Evolutionary conservation across 2,113 vertebrate genomes (phyloP).

Genomic region (Scartelaos histophorus): DNA sequence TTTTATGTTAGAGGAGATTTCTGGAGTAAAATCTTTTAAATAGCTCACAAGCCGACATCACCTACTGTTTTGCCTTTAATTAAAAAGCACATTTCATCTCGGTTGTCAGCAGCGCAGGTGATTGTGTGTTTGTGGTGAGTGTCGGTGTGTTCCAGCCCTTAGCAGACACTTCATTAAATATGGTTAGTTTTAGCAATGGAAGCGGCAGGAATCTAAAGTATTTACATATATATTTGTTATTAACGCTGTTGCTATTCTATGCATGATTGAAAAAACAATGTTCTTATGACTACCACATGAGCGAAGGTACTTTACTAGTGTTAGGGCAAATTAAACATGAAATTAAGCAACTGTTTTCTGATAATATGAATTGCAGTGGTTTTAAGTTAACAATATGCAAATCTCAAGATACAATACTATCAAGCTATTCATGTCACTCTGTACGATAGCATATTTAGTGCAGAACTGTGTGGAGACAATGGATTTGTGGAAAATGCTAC

Average conservation of each 20-base stretch:
- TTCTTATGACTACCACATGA: no score
- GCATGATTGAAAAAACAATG: background rate
- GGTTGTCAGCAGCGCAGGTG: slow-evolving; percentile 13
- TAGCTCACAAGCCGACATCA: slow-evolving; percentile 13
- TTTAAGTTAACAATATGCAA: background rate
- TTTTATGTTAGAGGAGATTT: slow-evolving; percentile 28
- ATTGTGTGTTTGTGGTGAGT: slow-evolving; percentile 9
- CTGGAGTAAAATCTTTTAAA: slow-evolving; percentile 28
- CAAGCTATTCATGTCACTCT: background rate
- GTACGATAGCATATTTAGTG: no score
- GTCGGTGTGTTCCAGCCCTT: background rate
- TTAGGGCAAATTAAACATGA: background rate
- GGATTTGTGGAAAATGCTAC: background rate
- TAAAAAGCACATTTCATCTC: slow-evolving; percentile 1
- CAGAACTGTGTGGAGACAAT: background rate
- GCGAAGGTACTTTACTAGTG: background rate
- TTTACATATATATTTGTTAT: background rate
- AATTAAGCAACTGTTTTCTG: background rate
- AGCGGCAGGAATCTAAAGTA: background rate
- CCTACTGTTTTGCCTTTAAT: background rate
- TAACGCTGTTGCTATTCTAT: background rate
- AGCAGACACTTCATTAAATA: background rate
- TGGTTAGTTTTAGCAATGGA: background rate
- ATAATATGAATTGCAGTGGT: no score
- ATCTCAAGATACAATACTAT: background rate